Conservation (phyloP, 2,888 invertebrate genomes). For the Chymomyza fuscimana region DNA sequence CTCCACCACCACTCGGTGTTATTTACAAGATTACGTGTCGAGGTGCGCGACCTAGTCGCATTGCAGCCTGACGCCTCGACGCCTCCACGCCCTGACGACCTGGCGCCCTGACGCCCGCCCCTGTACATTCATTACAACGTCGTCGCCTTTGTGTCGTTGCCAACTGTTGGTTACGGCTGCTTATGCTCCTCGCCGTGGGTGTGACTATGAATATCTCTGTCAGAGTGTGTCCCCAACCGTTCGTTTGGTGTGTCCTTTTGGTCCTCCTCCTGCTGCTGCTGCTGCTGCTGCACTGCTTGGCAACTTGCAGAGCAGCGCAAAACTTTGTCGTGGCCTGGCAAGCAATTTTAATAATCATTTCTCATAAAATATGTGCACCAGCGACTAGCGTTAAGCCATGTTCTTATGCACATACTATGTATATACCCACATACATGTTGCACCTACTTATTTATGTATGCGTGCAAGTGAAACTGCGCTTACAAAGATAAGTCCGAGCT, state of each 20-base stretch:
- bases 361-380: conserved; percentile 45
- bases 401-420: conserved; percentile 34
- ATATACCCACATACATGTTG: conserved; percentile 2
- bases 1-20: not conserved
- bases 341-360: conserved; percentile 72
- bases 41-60: not conserved
- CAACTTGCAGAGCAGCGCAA: not conserved
- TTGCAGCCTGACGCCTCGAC: not conserved
- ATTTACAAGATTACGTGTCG: conserved; percentile 14
- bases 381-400: conserved; percentile 10
- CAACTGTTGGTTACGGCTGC: conserved; percentile 2
- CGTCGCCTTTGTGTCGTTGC: not conserved
- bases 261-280: too few species aligned
- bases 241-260: not conserved
- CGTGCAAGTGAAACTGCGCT: not conserved
- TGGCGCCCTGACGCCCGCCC: not conserved
- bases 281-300: not conserved
- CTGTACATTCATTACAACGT: not conserved
- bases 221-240: not conserved
- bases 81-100: not conserved
- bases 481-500: conserved; percentile 1
- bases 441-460: not conserved
- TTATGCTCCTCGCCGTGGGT: not conserved
- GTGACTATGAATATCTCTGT: conserved; percentile 5
- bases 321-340: conserved; percentile 17